phyloP scores from a whole-genome alignment of 2,888 invertebrate genomes.

The Tetheella fluctuosa region DNA sequence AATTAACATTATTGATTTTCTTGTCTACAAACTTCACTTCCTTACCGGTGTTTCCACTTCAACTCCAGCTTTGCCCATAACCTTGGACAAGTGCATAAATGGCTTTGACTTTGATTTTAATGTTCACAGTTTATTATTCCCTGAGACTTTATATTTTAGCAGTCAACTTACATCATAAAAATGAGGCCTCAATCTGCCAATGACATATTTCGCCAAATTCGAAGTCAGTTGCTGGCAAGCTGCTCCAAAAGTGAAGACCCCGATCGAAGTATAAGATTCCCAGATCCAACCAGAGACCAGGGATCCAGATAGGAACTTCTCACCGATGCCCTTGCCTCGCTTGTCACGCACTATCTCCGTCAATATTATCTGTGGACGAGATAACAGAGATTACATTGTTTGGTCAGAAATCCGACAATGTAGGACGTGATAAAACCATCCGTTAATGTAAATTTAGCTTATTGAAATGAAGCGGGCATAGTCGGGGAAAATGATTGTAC shows the following conservation, averaged over 20 bases:
- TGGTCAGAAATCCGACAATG: background rate
- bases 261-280: constrained; percentile 86
- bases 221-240: constrained; percentile 89
- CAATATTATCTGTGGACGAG: constrained; percentile 53
- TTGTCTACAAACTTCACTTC: too few species aligned
- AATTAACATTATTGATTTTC: too few species aligned
- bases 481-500: too few species aligned
- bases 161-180: constrained; percentile 85
- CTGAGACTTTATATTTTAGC: too few species aligned
- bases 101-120: too few species aligned
- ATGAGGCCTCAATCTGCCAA: constrained; percentile 93
- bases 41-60: too few species aligned
- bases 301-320: constrained; percentile 69
- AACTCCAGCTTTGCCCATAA: too few species aligned
- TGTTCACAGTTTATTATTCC: too few species aligned
- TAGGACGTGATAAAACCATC: background rate
- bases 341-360: constrained; percentile 61
- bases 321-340: constrained; percentile 62
- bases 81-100: too few species aligned
- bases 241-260: constrained; percentile 90
- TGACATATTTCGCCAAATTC: constrained; percentile 91
- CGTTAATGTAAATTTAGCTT: background rate
- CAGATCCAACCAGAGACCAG: constrained; percentile 86
- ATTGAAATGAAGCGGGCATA: too few species aligned
- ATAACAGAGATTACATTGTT: background rate